Base-by-base conservation (phyloP, 2,113 vertebrate genomes). In the Chaenocephalus aceratus region DNA sequence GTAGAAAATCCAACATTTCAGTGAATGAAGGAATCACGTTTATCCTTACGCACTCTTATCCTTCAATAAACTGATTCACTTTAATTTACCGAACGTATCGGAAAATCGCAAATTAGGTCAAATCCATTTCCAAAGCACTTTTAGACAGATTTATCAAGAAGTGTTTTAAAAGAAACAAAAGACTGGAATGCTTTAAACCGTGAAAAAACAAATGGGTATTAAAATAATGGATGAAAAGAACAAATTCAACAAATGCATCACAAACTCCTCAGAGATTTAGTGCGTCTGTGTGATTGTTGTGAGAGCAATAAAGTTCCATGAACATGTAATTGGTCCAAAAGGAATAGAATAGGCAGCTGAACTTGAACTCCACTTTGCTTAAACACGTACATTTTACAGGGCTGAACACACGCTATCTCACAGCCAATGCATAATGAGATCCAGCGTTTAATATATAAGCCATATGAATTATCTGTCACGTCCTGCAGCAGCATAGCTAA, bases 121-220 rank as follows among this genome's bases (percentile, higher is more conserved):
- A 70, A 76, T 66, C 48, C 12, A 60, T 46, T 85, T 81, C 48
- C 52, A 21, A 34, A 75, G 71, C 80, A 48, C 80, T 83, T 36
- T 82, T 51, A 23, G 78, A 80, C 34, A 74, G 74, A 84, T 79
- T 72, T 75, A 77, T 84, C 64, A 68, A 65, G 48, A 68, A 36
- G 56, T 56, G 26, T 78, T 71, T 62, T 61, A 62, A 76, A 80
- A 9, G 54, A 79, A 88, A 90, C 72, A 86, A 84, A 78, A 16
- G 73, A 46, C 15, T 3, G 7, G 46, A 62, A 21, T 13, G 23
- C 11, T 49, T 21, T 16, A 70, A 44, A 34, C 45, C 3, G 21
- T 51, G 4, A 36, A 30, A 2, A 30, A 70, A 14, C 72, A 75
- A 76, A 74, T 36, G 67, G 63, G 73, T 69, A 30, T 70, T 75